Evolutionary conservation across 53 echinoderm and acorn worm species (phyloP).

Genomic region (Arbacia lixula): DNA sequence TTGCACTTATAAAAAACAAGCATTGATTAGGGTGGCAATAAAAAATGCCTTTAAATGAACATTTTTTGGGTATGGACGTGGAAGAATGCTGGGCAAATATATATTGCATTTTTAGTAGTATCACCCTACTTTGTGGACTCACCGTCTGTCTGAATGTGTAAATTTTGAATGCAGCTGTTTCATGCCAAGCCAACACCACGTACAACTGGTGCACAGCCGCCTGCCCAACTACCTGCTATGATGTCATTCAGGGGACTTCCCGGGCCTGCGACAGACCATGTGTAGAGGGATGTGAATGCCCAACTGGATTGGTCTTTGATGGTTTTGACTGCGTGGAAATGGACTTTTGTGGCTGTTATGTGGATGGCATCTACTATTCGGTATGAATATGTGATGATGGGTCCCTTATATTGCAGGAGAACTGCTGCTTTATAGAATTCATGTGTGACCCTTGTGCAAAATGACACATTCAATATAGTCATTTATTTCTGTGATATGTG

Average conservation of each 20-base stretch:
- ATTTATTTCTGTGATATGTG: no score
- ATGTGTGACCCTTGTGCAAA: no score
- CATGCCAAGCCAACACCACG: slow-evolving; percentile 59
- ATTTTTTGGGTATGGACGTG: no score
- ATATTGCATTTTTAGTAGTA: no score
- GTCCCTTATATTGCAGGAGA: background rate
- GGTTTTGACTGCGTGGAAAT: slow-evolving; percentile 67
- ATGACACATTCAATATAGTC: no score
- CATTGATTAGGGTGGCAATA: no score
- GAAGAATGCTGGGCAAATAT: no score
- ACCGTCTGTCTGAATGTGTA: no score
- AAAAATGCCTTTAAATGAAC: no score
- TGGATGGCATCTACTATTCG: slow-evolving; percentile 86
- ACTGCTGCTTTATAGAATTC: background rate
- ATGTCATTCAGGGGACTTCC: slow-evolving; percentile 56
- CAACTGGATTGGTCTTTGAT: slow-evolving; percentile 72
- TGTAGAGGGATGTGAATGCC: slow-evolving; percentile 82
- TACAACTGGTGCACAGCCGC: slow-evolving; percentile 68
- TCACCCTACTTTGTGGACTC: no score
- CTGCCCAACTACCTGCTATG: slow-evolving; percentile 63
- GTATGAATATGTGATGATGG: slow-evolving; percentile 35
- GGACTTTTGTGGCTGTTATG: slow-evolving; percentile 77
- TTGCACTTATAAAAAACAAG: no score
- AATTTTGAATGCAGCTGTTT: no score
- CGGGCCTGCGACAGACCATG: slow-evolving; percentile 77